These are phyloP conservation scores for Gulo gulo DNA, from an alignment of 2,113 vertebrate species.

Conservation along the genomic window DNA sequence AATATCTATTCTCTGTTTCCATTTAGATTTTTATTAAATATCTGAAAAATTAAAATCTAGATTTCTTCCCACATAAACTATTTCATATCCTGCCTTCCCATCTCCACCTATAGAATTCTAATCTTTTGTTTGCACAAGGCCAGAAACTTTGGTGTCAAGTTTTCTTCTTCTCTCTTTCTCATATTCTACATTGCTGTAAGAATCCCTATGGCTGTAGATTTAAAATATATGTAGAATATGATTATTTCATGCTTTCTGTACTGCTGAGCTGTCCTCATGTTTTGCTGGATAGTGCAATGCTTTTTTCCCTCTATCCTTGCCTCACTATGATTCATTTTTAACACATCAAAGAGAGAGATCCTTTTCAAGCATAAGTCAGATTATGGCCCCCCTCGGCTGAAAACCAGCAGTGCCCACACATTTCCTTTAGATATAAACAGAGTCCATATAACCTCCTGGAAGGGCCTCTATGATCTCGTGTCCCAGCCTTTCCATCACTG, in stretches of 20 bases:
- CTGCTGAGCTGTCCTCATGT: neutral
- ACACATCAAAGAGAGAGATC: neutral
- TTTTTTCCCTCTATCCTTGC: too few relatives aligned
- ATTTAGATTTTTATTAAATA: neutral
- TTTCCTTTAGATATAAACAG: neutral
- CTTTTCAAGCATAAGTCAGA: neutral
- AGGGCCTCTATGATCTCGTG: neutral
- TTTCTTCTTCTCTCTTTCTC: neutral
- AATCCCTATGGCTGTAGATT: neutral
- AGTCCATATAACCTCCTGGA: neutral
- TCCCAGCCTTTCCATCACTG: fast-evolving
- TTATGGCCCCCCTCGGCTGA: neutral
- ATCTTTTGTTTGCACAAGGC: neutral
- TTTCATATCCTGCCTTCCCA: neutral
- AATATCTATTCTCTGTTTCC: neutral
- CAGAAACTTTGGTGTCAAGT: neutral
- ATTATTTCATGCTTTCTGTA: neutral
- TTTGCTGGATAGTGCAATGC: neutral
- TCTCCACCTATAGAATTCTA: neutral
- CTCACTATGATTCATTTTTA: neutral
- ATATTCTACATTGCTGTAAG: neutral
- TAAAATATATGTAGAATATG: neutral
- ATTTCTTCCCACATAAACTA: neutral
- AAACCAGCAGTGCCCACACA: neutral
- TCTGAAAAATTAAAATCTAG: neutral